Evolutionary conservation across 1,140 invertebrate genomes (phyloP).

Genomic region (Thaumatotibia leucotreta): DNA sequence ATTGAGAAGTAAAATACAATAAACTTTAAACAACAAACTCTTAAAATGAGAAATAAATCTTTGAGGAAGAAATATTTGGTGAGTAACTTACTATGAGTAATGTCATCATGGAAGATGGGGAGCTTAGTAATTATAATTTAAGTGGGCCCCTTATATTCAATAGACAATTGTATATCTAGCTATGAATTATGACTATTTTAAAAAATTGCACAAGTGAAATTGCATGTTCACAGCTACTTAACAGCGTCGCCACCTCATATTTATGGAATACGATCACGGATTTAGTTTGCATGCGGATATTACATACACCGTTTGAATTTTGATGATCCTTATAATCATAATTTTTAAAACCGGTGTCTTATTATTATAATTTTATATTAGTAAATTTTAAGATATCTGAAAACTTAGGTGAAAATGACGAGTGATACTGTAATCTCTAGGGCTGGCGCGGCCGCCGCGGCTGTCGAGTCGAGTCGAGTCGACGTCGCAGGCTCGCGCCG

Average conservation of each 20-base stretch:
- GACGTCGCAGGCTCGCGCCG: conserved; percentile 20
- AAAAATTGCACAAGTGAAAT: conserved; percentile 75
- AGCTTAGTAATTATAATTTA: conserved; percentile 53
- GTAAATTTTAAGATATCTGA: conserved; percentile 66
- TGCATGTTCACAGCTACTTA: conserved; percentile 73
- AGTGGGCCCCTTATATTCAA: conserved; percentile 73
- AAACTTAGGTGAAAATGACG: conserved; percentile 65
- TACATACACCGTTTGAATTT: conserved; percentile 41
- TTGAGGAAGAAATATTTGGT: conserved; percentile 70
- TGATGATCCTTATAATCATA: conserved; percentile 49
- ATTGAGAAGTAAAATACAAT: conserved; percentile 57
- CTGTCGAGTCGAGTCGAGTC: too few relatives aligned
- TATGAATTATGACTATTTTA: conserved; percentile 74
- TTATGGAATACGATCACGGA: conserved; percentile 55
- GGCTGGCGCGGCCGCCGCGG: conserved; percentile 36
- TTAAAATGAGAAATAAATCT: conserved; percentile 72
- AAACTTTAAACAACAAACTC: conserved; percentile 51
- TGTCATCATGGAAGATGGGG: conserved; percentile 48
- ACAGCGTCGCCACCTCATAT: conserved; percentile 61
- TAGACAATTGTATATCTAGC: conserved; percentile 73
- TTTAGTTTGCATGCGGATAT: conserved; percentile 49
- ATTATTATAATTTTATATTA: conserved; percentile 59
- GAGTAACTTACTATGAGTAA: conserved; percentile 43
- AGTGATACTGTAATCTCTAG: conserved; percentile 75
- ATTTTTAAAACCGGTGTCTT: conserved; percentile 58